Evolutionary conservation across 2,888 invertebrate species (phyloP), one percentile per base, ranked within the genome.

Genomic region (Odontocolon sp.): DNA sequence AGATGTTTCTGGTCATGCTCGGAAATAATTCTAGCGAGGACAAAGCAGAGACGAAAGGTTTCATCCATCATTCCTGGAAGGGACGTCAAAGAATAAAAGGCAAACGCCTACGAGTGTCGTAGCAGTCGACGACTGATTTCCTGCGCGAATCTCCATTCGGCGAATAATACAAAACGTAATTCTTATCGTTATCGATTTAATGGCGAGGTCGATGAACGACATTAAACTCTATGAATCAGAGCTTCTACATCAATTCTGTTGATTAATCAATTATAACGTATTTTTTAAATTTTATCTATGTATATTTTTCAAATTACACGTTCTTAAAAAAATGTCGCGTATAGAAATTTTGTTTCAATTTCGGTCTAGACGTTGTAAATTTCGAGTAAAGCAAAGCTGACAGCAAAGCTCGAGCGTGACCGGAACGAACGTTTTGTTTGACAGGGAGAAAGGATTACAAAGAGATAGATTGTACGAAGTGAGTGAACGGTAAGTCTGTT

Each of bases 371-470:
- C n/a, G 16, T 45, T 23, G 45, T 9, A 23, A n/a, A n/a, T 18
- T 45, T 21, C 45, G 21, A 45, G 45, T 8, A 21, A 23, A 9
- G 21, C n/a, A 9, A 45, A 21, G 45, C 45, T n/a, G 45, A 45
- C 21, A 21, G 16, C 21, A 23, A 45, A 45, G 18, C 45, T 45
- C 21, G 18, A 45, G 45, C 69, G 56, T 63, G 45, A 56, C 31
- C 26, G 47, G 28, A 28, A 33, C 31, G 14, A 33, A 59, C 66
- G 28, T 67, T 73, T 28, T 45, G 45, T 74, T 54, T 63, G 59
- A 42, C 61, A 56, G 18, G 36, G 61, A 47, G 45, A 54, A 52
- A 68, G 73, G 67, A 74, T 68, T 63, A 52, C 40, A 31, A 36
- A 54, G 28, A 52, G 54, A 31, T 28, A 38, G 28, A 42, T 23